phyloP scores from a whole-genome alignment of 2,113 vertebrate genomes.

The Thryonomys swinderianus region DNA sequence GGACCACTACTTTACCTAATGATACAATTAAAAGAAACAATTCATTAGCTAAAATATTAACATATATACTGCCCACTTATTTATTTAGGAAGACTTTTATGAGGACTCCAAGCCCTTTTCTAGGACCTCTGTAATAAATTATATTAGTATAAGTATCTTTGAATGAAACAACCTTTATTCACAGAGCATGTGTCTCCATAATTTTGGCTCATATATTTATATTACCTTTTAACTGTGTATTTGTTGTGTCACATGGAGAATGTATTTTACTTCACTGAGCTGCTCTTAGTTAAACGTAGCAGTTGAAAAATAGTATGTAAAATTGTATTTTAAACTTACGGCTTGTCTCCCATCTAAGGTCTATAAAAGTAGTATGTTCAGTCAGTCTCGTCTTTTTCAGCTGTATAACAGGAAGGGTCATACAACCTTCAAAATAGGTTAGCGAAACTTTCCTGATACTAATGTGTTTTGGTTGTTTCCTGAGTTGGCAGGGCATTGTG shows the following conservation, averaged over 20 bases:
- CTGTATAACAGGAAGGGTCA: background rate
- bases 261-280: background rate
- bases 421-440: background rate
- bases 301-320: background rate
- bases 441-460: background rate
- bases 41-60: background rate
- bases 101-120: background rate
- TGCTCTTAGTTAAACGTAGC: background rate
- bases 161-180: background rate
- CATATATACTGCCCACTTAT: background rate
- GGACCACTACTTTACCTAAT: background rate
- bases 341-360: background rate
- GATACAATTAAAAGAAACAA: background rate
- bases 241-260: background rate
- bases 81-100: conserved; percentile 15
- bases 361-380: background rate
- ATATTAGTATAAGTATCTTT: background rate
- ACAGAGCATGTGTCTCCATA: conserved; percentile 14
- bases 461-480: background rate
- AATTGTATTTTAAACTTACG: background rate
- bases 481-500: background rate
- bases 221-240: background rate
- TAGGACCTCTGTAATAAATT: background rate
- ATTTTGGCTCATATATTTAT: background rate
- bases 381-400: background rate